phyloP scores from a whole-genome alignment of 2,888 invertebrate species.

The Acrobasis repandana region DNA sequence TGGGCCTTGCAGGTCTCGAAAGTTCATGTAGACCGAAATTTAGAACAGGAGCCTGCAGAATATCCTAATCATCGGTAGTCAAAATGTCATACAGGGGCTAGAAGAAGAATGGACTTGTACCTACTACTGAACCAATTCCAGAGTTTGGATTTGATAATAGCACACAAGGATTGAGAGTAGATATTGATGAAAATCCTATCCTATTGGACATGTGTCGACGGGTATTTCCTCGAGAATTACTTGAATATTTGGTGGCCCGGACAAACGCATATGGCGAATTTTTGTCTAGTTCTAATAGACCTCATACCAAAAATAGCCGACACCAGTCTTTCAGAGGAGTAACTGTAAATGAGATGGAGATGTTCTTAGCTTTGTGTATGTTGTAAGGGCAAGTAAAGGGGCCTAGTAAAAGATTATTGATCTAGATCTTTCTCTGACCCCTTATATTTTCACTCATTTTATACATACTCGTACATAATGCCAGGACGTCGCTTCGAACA shows the following conservation, averaged over 20 bases:
- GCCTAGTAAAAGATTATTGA: constrained; percentile 26
- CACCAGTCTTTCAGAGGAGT: too few species aligned
- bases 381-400: constrained; percentile 27
- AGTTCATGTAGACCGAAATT: background rate
- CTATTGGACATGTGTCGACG: constrained; percentile 12
- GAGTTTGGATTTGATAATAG: constrained; percentile 14
- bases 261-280: constrained; percentile 27
- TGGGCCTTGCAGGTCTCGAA: background rate
- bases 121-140: constrained; percentile 14
- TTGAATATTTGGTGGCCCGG: constrained; percentile 15
- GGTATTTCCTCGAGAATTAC: constrained; percentile 11
- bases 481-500: constrained; percentile 29
- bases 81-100: background rate
- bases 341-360: background rate
- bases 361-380: constrained; percentile 28
- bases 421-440: constrained; percentile 30
- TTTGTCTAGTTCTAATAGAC: constrained; percentile 24
- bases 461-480: constrained; percentile 32
- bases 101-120: constrained; percentile 16
- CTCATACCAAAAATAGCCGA: constrained; percentile 25
- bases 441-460: constrained; percentile 33
- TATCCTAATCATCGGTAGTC: background rate
- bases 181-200: constrained; percentile 12
- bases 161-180: constrained; percentile 6
- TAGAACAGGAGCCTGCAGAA: background rate